phyloP scores from a whole-genome alignment of 2,888 invertebrate species.

The Drosophila histrio region DNA sequence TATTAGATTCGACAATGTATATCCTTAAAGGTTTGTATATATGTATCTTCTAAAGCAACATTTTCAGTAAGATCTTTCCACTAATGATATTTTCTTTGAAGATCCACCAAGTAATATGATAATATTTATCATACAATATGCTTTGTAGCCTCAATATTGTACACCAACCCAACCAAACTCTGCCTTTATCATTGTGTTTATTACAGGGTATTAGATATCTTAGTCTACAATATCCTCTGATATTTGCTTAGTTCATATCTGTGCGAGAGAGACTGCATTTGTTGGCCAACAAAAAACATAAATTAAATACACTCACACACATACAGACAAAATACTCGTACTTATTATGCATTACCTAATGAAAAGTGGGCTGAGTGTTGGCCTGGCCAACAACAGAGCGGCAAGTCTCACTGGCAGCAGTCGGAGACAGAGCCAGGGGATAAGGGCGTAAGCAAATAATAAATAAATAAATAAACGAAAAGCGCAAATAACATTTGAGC shows the following conservation, averaged over 20 bases:
- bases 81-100: no score
- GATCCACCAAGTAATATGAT: no score
- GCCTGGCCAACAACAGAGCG: slow-evolving; percentile 7
- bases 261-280: slow-evolving; percentile 13
- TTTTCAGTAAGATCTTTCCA: no score
- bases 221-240: neutral
- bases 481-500: slow-evolving; percentile 81
- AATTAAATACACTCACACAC: slow-evolving; percentile 64
- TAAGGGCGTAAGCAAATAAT: slow-evolving; percentile 72
- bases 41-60: no score
- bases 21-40: no score
- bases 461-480: slow-evolving; percentile 81
- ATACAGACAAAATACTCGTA: slow-evolving; percentile 37
- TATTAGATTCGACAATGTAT: no score
- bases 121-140: no score
- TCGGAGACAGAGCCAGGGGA: neutral
- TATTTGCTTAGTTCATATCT: slow-evolving; percentile 27
- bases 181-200: neutral
- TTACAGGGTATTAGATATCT: neutral
- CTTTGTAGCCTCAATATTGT: no score
- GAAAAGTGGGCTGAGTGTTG: slow-evolving; percentile 60
- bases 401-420: slow-evolving; percentile 23
- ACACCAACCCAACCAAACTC: no score
- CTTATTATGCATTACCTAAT: slow-evolving; percentile 80
- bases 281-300: slow-evolving; percentile 52